Base-by-base conservation (phyloP, 2,888 invertebrate species). In the Agrochola lychnidis region DNA sequence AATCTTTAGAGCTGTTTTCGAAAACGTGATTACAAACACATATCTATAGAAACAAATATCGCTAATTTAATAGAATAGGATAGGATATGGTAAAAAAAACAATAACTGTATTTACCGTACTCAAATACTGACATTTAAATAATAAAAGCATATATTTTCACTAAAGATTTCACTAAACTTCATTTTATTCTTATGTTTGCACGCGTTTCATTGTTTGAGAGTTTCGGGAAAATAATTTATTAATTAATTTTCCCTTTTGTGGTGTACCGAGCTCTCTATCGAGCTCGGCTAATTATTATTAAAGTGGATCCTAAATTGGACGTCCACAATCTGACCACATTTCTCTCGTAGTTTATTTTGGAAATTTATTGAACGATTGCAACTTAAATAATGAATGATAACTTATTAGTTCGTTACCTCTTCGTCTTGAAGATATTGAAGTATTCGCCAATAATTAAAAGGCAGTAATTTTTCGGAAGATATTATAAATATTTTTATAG, bases 231-330 rank as follows among this genome's bases (percentile, higher is more conserved):
- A 83, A 71, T 79, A 12, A 74, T 83, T 64, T n/a, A 64, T 71
- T 57, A 79, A 79, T 83, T 51, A 71, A 74, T 63, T 69, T 79
- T 71, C 80, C 71, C 59, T 71, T 79, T 84, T 69, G 74, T 64
- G 74, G 80, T 61, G 3, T 57, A 30, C 79, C 30, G 57, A 59
- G 36, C 42, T 51, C 48, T 62, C 69, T 62, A 66, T 74, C 59
- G 66, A 66, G 57, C 14, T 59, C n/a, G 5, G 68, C 62, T 78
- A 67, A 75, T 79, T 68, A 73, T 83, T 73, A 83, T 78, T 83
- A 67, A 78, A 81, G 57, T 83, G 69, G 66, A 64, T 74, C 30
- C 25, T 68, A 36, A 81, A 79, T 42, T 68, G 62, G 67, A 42
- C n/a, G 16, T n/a, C 82, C 73, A 61, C 68, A 71, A 61, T 51